Conservation (phyloP, 2,113 vertebrate species). For the Leptocoma aspasia region DNA sequence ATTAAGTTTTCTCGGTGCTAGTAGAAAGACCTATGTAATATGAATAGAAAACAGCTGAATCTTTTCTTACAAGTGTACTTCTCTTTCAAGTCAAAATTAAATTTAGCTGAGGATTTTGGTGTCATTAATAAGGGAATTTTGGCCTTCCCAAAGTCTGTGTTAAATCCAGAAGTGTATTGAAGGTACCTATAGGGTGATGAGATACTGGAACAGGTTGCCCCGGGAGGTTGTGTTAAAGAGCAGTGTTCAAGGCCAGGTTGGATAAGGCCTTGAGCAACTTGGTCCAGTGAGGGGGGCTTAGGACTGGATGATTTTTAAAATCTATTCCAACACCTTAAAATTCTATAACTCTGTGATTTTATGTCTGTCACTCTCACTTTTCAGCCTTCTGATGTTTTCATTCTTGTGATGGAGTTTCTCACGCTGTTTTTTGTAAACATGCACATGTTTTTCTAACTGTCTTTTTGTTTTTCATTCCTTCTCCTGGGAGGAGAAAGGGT, state of each 20-base stretch:
- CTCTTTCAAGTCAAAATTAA: neutral
- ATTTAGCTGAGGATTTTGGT: neutral
- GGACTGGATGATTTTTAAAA: neutral
- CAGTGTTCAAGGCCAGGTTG: neutral
- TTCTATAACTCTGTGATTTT: neutral
- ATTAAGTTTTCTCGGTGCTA: neutral
- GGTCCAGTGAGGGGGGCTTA: rapidly evolving
- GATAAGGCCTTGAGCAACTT: neutral
- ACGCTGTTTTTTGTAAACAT: too few relatives aligned
- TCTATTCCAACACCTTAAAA: neutral
- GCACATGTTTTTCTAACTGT: too few relatives aligned
- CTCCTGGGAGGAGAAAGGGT: too few relatives aligned
- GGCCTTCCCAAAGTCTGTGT: neutral
- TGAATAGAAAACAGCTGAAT: neutral
- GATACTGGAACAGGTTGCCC: too few relatives aligned
- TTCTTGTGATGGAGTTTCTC: too few relatives aligned
- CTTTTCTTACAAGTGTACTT: neutral
- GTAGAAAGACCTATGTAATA: neutral
- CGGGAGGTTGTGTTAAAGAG: neutral
- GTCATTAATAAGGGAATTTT: neutral
- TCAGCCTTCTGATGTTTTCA: too few relatives aligned
- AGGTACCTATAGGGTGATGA: neutral
- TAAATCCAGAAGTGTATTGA: neutral
- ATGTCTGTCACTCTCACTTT: too few relatives aligned
- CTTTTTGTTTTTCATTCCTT: too few relatives aligned